Evolutionary conservation across 2,888 invertebrate species (phyloP).

Genomic region (Acronicta alni): DNA sequence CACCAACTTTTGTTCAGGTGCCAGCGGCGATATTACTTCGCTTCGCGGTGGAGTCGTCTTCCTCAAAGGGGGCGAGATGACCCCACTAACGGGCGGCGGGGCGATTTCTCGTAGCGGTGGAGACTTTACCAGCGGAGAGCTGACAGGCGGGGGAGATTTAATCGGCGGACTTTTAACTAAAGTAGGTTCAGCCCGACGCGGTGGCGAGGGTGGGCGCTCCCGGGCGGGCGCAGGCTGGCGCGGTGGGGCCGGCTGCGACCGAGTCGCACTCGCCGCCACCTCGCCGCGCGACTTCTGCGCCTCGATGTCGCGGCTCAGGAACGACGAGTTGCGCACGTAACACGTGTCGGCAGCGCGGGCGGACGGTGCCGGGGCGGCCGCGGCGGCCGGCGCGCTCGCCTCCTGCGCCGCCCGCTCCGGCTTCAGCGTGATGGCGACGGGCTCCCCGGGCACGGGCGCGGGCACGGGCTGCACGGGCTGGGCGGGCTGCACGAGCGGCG

Average conservation of each 20-base stretch:
- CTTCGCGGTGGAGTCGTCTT: conserved; percentile 50
- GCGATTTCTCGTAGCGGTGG: conserved; percentile 17
- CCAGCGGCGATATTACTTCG: conserved; percentile 42
- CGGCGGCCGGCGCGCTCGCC: conserved; percentile 18
- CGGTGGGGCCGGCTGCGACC: conserved; percentile 1
- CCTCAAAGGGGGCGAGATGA: conserved; percentile 54
- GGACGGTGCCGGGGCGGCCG: conserved; percentile 34
- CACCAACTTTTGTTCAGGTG: conserved; percentile 23
- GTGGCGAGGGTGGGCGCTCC: conserved; percentile 42
- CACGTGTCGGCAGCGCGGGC: conserved; percentile 57
- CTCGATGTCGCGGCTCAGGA: conserved; percentile 76
- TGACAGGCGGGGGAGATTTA: conserved; percentile 48
- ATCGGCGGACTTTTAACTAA: conserved; percentile 39
- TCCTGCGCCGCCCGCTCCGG: conserved; percentile 27
- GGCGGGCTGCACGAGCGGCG: conserved; percentile 36
- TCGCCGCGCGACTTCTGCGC: conserved; percentile 63
- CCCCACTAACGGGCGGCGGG: conserved; percentile 1
- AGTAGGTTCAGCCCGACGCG: conserved; percentile 22
- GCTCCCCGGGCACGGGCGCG: conserved; percentile 36
- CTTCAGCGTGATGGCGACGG: conserved; percentile 49
- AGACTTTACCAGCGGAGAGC: conserved; percentile 36
- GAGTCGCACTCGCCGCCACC: too few species aligned
- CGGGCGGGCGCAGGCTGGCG: conserved; percentile 24
- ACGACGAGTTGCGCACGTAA: conserved; percentile 77
- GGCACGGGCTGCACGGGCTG: conserved; percentile 34